These are phyloP conservation scores for Mallotus villosus DNA, from an alignment of 2,797 vertebrate genomes.

Conservation along the genomic window DNA sequence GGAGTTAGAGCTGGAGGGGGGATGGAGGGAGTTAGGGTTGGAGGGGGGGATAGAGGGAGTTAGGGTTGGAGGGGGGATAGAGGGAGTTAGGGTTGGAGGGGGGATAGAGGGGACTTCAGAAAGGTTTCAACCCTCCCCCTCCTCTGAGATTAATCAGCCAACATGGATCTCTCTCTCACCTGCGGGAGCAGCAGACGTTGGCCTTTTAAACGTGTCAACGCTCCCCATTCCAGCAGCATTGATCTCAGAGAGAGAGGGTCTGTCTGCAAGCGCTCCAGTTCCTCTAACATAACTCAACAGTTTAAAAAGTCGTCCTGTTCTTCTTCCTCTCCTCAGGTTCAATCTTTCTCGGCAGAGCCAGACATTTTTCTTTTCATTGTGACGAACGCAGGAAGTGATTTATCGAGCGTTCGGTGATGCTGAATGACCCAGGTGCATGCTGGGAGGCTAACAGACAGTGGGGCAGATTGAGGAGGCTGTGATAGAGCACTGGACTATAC, in stretches of 20 bases:
- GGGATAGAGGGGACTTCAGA: background rate
- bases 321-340: background rate
- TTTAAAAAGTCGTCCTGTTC: background rate
- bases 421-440: background rate
- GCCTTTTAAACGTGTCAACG: constrained; percentile 8
- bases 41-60: background rate
- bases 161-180: constrained; percentile 9
- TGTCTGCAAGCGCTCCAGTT: background rate
- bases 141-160: no score
- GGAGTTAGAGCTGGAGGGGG: background rate
- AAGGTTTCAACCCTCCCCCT: no score
- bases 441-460: background rate
- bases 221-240: constrained; percentile 2
- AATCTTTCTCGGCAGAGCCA: background rate
- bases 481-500: background rate
- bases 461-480: background rate
- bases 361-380: constrained; percentile 3
- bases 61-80: no score
- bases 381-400: constrained; percentile 3
- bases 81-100: background rate
- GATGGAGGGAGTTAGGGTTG: background rate
- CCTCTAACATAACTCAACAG: constrained; percentile 13
- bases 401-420: background rate
- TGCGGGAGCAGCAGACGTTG: constrained; percentile 10
- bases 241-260: constrained; percentile 1